These are phyloP conservation scores for Phengaris alcon DNA, from an alignment of 2,888 invertebrate genomes.

Conservation along the genomic window DNA sequence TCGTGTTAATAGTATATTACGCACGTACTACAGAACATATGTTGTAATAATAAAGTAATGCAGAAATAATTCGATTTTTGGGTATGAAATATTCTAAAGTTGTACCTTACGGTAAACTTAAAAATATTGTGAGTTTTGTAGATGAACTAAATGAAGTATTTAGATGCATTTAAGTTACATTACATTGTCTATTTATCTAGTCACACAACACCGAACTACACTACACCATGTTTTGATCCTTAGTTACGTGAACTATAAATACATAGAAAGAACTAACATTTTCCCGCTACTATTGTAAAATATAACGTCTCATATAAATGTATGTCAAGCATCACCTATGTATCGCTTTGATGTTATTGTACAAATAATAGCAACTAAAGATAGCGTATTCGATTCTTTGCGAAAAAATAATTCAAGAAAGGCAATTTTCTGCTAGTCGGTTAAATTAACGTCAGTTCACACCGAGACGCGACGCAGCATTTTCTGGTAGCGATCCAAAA, in stretches of 20 bases:
- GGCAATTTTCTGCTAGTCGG: neutral
- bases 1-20: neutral
- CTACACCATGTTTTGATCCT: slow-evolving; percentile 3
- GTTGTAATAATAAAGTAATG: no score
- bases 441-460: neutral
- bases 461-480: no score
- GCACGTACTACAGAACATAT: neutral
- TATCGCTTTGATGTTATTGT: slow-evolving; percentile 12
- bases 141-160: neutral
- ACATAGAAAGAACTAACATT: slow-evolving; percentile 25
- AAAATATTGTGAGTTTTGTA: neutral
- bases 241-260: slow-evolving; percentile 21
- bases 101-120: neutral
- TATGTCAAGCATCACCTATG: neutral
- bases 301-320: slow-evolving; percentile 19
- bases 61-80: no score
- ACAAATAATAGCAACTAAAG: neutral
- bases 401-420: slow-evolving; percentile 13
- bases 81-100: no score
- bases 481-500: no score
- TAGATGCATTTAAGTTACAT: neutral
- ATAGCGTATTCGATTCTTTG: slow-evolving; percentile 23
- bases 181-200: neutral
- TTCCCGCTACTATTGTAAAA: slow-evolving; percentile 24
- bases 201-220: slow-evolving; percentile 5